Evolutionary conservation across 1,140 invertebrate species (phyloP), one percentile per base, ranked within the genome.

Genomic region (Physella acuta): DNA sequence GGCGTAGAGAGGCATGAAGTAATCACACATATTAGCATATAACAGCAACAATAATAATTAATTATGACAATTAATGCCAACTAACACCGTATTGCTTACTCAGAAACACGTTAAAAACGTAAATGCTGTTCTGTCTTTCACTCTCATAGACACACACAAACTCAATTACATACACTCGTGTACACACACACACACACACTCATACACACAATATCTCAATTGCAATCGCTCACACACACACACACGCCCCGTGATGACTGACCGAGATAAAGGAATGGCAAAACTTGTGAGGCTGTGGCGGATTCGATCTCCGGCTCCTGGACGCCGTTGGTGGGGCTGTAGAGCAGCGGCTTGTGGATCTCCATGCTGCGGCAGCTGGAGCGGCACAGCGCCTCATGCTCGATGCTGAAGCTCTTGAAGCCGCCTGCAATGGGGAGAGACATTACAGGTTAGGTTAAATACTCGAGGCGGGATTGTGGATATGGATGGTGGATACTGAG

Each of bases 221-320:
- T n/a, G n/a, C n/a, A n/a, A n/a, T n/a, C n/a, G n/a, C n/a, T n/a
- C n/a, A n/a, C 8, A 55, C 53, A 55, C 8, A 24, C 53, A 55
- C 8, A 55, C 53, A 55, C 8, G 24, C 31, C 36, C 17, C 4
- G 4, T 3, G n/a, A 49, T 20, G 31, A 3, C 30, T 3, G 55
- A 85, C 83, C 93, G 68, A 95, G 88, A 82, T 92, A 93, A 30
- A 95, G 87, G 86, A 92, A 94, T n/a, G 93, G 92, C 64, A 95
- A 87, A 33, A 95, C 90, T 81, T 91, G 86, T 39, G 92, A 92
- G 44, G 92, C 91, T 2, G 90, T 91, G 75, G 92, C 90, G 65
- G 88, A 89, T 83, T 93, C 91, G 67, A 88, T 89, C 83, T 93
- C 91, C 20, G 76, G 77, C 63, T 83, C 79, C 14, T 76, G 72